Conservation (phyloP, 2,113 vertebrate species). For the Montifringilla adamsi region DNA sequence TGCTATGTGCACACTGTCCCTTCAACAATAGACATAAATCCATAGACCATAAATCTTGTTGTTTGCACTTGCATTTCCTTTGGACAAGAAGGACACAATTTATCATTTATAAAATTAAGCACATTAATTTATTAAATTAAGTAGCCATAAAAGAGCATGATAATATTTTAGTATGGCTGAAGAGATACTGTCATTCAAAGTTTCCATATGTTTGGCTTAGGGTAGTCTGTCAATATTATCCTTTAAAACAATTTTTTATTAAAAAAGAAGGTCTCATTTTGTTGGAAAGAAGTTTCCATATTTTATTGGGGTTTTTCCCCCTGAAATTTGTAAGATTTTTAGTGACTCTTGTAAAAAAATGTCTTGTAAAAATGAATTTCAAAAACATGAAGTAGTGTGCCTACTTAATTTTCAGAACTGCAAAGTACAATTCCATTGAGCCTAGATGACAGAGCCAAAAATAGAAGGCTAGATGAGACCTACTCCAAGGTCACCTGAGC, state of each 20-base stretch:
- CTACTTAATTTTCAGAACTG: neutral
- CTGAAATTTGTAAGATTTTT: neutral
- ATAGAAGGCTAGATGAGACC: slow-evolving; percentile 25
- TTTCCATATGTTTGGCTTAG: neutral
- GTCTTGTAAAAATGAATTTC: slow-evolving; percentile 1
- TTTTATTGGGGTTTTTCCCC: neutral
- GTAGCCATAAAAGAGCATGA: neutral
- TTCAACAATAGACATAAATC: neutral
- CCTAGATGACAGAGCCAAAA: slow-evolving; percentile 1
- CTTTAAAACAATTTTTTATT: neutral
- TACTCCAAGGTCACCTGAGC: slow-evolving; percentile 41
- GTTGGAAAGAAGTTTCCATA: neutral
- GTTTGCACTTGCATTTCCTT: neutral
- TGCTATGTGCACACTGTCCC: neutral
- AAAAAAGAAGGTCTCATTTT: neutral
- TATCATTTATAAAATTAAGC: neutral
- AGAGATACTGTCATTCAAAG: neutral
- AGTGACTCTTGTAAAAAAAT: neutral
- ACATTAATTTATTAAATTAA: neutral
- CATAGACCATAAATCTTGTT: neutral
- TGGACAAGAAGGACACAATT: neutral
- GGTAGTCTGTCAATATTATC: neutral
- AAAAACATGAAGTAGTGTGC: neutral
- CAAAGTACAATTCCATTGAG: neutral
- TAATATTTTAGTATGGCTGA: neutral